Evolutionary conservation across 2,888 invertebrate genomes (phyloP), one percentile per base, ranked within the genome.

Genomic region (Heteropelma amictum): DNA sequence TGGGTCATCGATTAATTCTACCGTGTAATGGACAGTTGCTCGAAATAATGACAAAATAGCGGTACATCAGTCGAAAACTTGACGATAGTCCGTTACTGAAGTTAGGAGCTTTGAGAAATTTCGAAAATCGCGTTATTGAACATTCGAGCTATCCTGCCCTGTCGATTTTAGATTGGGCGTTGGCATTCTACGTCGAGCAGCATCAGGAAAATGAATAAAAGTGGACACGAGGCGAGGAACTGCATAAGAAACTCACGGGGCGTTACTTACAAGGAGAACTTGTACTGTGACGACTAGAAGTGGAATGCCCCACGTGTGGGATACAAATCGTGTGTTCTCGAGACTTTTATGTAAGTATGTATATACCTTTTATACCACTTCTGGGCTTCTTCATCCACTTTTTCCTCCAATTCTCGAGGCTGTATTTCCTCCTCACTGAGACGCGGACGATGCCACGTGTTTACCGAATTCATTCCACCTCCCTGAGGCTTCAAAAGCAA

Each of bases 101-200:
- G n/a, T n/a, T n/a, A n/a, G n/a, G n/a, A n/a, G n/a, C n/a, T n/a
- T n/a, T n/a, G n/a, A n/a, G n/a, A n/a, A n/a, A n/a, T n/a, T n/a
- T n/a, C n/a, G n/a, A n/a, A n/a, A n/a, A n/a, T n/a, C n/a, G n/a
- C n/a, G n/a, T n/a, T n/a, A n/a, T n/a, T n/a, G n/a, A n/a, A n/a
- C n/a, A n/a, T n/a, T n/a, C n/a, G n/a, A n/a, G n/a, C n/a, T n/a
- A n/a, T n/a, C n/a, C n/a, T n/a, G n/a, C n/a, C n/a, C n/a, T n/a
- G 80, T 84, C 82, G 82, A 80, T 83, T 82, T 86, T 82, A 79
- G 84, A 85, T 86, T 85, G 85, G 84, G 84, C 84, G 85, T 86
- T 86, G 85, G 81, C 82, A n/a, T 82, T 83, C 79, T 51, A 76
- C 69, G 64, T 72, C 68, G 10, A 45, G 33, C 14, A 54, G n/a